A percentile compares a stretch with the other conserved stretches of the same genome.
Evolutionary conservation across 2,113 vertebrate species (phyloP).

Genomic region (Nerophis ophidion): DNA sequence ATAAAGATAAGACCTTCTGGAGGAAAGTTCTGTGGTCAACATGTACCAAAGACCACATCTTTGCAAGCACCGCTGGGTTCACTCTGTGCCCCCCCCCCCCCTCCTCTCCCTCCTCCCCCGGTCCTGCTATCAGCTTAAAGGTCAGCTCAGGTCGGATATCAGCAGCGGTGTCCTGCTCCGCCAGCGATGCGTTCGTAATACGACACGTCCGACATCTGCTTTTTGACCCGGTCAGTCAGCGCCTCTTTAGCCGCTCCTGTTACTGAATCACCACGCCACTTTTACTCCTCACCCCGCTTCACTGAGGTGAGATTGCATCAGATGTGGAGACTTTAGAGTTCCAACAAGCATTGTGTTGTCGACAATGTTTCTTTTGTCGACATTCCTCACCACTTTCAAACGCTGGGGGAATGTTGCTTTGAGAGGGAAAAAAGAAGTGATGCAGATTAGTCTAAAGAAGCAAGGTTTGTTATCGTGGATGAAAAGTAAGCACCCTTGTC

Average conservation of each 20-base stretch:
- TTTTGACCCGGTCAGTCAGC: slow-evolving; percentile 51
- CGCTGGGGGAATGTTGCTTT: slow-evolving; percentile 26
- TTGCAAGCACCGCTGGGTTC: slow-evolving; percentile 28
- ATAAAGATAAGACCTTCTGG: no score
- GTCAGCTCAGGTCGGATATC: slow-evolving; percentile 52
- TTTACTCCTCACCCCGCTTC: slow-evolving; percentile 10
- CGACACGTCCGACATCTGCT: slow-evolving; percentile 52
- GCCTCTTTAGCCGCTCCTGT: slow-evolving; percentile 49
- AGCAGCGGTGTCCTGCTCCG: slow-evolving; percentile 48
- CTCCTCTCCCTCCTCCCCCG: slow-evolving; percentile 1
- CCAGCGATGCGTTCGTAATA: slow-evolving; percentile 59
- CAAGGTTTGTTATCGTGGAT: background rate
- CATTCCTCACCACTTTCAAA: slow-evolving; percentile 16
- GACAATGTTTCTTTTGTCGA: background rate
- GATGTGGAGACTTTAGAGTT: background rate
- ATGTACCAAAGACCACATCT: slow-evolving; percentile 35
- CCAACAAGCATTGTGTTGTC: background rate
- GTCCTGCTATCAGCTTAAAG: slow-evolving; percentile 47
- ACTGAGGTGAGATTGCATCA: background rate
- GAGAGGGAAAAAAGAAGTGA: background rate
- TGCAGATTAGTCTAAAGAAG: background rate
- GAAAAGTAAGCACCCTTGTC: background rate
- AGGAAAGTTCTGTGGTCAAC: background rate
- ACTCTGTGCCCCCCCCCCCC: slow-evolving; percentile 8
- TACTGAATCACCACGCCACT: slow-evolving; percentile 30